phyloP scores from a whole-genome alignment of 2,888 invertebrate species.

The Phaonia tiefii region DNA sequence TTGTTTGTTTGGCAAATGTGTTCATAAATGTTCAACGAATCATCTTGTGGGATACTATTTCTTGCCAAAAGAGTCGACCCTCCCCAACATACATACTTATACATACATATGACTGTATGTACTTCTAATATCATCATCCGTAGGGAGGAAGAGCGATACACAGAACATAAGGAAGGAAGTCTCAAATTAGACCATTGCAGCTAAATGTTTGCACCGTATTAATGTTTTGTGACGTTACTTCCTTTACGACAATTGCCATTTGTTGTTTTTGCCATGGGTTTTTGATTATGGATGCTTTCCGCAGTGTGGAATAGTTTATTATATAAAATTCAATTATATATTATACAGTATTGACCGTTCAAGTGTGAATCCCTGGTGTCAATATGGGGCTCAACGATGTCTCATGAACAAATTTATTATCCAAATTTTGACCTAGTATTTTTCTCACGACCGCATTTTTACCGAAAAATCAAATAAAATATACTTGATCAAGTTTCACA shows the following conservation, averaged over 20 bases:
- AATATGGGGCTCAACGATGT: too few relatives aligned
- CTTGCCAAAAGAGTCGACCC: too few relatives aligned
- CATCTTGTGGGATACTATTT: too few relatives aligned
- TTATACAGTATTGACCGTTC: too few relatives aligned
- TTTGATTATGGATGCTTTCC: conserved; percentile 12
- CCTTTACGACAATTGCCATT: conserved; percentile 3
- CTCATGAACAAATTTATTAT: too few relatives aligned
- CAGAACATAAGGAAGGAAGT: conserved; percentile 30
- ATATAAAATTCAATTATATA: conserved; percentile 31
- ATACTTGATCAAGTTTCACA: too few relatives aligned
- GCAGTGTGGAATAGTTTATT: conserved; percentile 21
- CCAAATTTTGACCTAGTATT: too few relatives aligned
- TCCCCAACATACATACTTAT: not conserved
- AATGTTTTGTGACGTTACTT: not conserved
- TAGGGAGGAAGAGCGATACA: not conserved
- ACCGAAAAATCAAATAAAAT: too few relatives aligned
- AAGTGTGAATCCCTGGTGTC: too few relatives aligned
- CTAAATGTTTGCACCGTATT: not conserved
- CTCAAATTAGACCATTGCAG: conserved; percentile 52
- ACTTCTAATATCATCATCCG: conserved; percentile 7
- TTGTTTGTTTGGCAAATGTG: too few relatives aligned
- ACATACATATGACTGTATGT: not conserved
- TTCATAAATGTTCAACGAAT: too few relatives aligned
- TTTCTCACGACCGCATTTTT: too few relatives aligned
- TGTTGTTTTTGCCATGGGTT: conserved; percentile 9